Percentiles rank a stretch among this genome's conserved stretches.
Evolutionary conservation across 2,797 vertebrate species (phyloP).

Genomic region (Cirrhinus mrigala): DNA sequence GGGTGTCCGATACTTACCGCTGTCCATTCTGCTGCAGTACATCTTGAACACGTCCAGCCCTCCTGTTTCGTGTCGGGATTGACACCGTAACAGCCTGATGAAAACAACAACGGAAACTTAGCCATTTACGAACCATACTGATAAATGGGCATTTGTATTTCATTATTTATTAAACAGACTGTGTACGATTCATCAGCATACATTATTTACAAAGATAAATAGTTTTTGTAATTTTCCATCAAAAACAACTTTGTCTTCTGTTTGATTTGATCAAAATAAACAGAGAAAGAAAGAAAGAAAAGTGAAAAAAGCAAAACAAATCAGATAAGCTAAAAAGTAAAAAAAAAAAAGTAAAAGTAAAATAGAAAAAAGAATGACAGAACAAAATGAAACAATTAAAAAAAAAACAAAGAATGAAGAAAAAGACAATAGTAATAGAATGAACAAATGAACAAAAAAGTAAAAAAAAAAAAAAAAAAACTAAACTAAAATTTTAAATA

Average conservation of each 20-base stretch:
- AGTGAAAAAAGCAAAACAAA: background rate
- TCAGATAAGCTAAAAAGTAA: too few relatives aligned
- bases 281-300: background rate
- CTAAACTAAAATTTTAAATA: too few relatives aligned
- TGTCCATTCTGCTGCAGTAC: constrained; percentile 84
- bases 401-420: too few relatives aligned
- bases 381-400: too few relatives aligned
- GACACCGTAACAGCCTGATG: constrained; percentile 92
- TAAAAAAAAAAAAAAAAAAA: too few relatives aligned
- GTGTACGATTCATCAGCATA: background rate
- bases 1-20: constrained; percentile 78
- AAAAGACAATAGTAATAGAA: too few relatives aligned
- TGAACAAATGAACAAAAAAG: too few relatives aligned
- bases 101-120: background rate
- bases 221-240: background rate
- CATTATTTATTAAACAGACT: background rate
- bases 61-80: constrained; percentile 83
- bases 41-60: constrained; percentile 91
- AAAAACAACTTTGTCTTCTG: background rate
- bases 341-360: too few relatives aligned
- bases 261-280: background rate
- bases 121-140: background rate
- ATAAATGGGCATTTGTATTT: background rate
- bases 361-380: too few relatives aligned
- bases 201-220: background rate